phyloP scores from a whole-genome alignment of 2,888 invertebrate species.

The Heliothis peltigera region DNA sequence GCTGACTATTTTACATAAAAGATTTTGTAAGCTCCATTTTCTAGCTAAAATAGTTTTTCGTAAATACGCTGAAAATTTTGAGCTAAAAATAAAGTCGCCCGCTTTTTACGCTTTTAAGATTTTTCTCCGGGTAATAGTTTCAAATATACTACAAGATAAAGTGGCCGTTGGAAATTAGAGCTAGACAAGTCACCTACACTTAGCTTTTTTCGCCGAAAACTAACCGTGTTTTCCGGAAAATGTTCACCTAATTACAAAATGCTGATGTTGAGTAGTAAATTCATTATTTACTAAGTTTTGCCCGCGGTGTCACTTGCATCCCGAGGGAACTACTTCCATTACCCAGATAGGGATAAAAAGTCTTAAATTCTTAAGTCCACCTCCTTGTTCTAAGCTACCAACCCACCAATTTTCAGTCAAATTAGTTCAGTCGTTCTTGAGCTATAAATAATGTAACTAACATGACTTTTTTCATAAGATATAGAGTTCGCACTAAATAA shows the following conservation, averaged over 20 bases:
- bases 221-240: neutral
- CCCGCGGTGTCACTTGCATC: too few relatives aligned
- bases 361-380: too few relatives aligned
- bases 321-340: too few relatives aligned
- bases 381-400: too few relatives aligned
- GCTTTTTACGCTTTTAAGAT: neutral
- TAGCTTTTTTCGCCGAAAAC: conserved; percentile 18
- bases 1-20: neutral
- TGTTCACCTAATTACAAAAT: neutral
- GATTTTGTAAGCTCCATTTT: neutral
- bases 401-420: too few relatives aligned
- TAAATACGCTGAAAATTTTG: neutral
- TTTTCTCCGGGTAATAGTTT: conserved; percentile 14
- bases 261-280: neutral
- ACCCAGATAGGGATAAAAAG: too few relatives aligned
- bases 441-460: too few relatives aligned
- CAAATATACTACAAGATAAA: conserved; percentile 27
- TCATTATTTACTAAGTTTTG: too few relatives aligned
- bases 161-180: conserved; percentile 16
- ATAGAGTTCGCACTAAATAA: too few relatives aligned
- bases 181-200: neutral
- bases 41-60: neutral
- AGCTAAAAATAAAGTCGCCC: neutral
- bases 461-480: too few relatives aligned
- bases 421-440: too few relatives aligned